These are phyloP conservation scores for Acanthisitta chloris DNA, from an alignment of 2,113 vertebrate genomes.

Conservation along the genomic window DNA sequence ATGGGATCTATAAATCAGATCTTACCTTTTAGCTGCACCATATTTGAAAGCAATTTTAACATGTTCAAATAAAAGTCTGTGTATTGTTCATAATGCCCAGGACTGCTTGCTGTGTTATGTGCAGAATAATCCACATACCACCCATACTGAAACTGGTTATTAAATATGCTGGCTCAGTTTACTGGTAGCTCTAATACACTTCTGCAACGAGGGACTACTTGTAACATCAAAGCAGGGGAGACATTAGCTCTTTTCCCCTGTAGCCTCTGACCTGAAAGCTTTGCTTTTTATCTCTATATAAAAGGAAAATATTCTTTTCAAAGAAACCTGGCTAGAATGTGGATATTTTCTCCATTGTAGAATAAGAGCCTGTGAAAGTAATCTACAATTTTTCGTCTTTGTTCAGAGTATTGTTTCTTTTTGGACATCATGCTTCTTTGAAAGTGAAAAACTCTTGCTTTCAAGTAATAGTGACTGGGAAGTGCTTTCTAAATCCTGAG, in stretches of 20 bases:
- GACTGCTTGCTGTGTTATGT: background rate
- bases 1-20: background rate
- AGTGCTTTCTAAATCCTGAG: constrained; percentile 53
- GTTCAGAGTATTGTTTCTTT: constrained; percentile 51
- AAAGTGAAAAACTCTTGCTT: constrained; percentile 68
- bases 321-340: constrained; percentile 51
- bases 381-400: constrained; percentile 64
- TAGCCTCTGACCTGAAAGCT: constrained; percentile 76
- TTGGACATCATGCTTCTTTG: constrained; percentile 8
- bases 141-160: constrained; percentile 38
- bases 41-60: constrained; percentile 33
- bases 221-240: constrained; percentile 88
- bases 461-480: constrained; percentile 67
- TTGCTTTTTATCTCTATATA: constrained; percentile 77
- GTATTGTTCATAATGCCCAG: background rate
- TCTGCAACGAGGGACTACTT: constrained; percentile 81
- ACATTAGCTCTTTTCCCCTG: constrained; percentile 65
- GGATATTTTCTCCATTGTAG: constrained; percentile 48
- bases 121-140: constrained; percentile 9
- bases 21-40: background rate
- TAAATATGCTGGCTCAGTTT: constrained; percentile 71
- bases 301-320: constrained; percentile 76
- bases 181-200: constrained; percentile 76
- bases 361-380: constrained; percentile 59
- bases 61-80: constrained; percentile 21